Base-by-base conservation (phyloP, 2,797 vertebrate species). In the Hafferia zeledoni region DNA sequence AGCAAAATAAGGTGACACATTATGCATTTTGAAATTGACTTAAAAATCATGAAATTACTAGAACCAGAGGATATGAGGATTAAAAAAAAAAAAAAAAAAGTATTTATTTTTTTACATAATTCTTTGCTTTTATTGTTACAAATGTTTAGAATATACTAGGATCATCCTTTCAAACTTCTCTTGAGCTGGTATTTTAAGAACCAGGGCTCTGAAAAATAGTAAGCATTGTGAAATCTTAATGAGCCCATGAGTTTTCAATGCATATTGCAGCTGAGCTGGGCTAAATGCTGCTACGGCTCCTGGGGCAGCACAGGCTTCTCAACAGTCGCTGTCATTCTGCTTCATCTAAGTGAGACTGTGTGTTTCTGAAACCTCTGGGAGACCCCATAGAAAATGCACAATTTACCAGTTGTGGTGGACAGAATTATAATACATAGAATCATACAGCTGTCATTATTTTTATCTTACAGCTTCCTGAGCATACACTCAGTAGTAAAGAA, bases 1-100 rank as follows among this genome's bases (percentile, higher is more conserved):
- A 80, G 30, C 68, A 91, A 95, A 93, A 82, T 63, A 76, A 83
- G 87, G 65, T 91, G 84, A 31, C 57, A 84, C 31, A 37, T 84
- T 56, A 41, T 74, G n/a, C 37, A 9, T 85, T 70, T 39, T 52
- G 53, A 80, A n/a, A 69, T 47, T 50, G 60, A 9, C 71, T 80
- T 92, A 47, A 94, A 93, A 94, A 75, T 71, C 20, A 52, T 18
- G 39, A 85, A 72, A 60, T 80, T 88, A 71, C 52, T 43, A 80
- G 44, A 89, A 59, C 12, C 11, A 23, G 39, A 23, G 20, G 53
- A 17, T 43, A 43, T 43, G 41, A 43, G 41, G 41, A 43, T 43
- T 43, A 17, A 15, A 3, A 20, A 4, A 12, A 47, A 20, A 4
- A 12, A 47, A 22, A 44, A 15, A 14, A 41, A 41, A 41, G 15